A percentile compares a stretch with the other conserved stretches of the same genome.
Conservation (phyloP, 2,797 vertebrate species). For the Lithobates sylvaticus region DNA sequence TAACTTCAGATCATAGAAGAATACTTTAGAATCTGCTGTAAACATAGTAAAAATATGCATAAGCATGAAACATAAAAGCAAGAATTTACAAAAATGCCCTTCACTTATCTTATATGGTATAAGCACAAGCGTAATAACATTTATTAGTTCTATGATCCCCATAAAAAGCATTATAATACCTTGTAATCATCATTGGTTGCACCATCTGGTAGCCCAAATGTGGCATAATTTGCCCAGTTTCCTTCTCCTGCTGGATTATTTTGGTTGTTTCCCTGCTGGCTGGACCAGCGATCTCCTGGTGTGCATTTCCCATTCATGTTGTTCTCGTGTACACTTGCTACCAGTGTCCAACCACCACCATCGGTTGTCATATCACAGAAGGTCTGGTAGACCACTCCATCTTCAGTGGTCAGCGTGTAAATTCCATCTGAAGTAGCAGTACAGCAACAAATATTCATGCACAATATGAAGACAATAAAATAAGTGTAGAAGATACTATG, state of each 20-base stretch:
- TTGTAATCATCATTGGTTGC: slow-evolving; percentile 69
- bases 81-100: too few species aligned
- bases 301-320: slow-evolving; percentile 69
- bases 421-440: slow-evolving; percentile 67
- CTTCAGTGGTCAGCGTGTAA: slow-evolving; percentile 68
- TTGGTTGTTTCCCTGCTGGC: slow-evolving; percentile 69
- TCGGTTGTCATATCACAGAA: slow-evolving; percentile 79
- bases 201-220: slow-evolving; percentile 57
- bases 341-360: slow-evolving; percentile 65
- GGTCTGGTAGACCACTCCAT: slow-evolving; percentile 72
- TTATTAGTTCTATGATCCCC: too few species aligned
- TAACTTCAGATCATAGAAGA: too few species aligned
- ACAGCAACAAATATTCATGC: background rate
- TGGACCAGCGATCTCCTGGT: slow-evolving; percentile 71
- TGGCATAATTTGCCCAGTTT: slow-evolving; percentile 67
- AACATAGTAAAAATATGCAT: too few species aligned
- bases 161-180: slow-evolving; percentile 46
- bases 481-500: too few species aligned
- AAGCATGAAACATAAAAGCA: too few species aligned
- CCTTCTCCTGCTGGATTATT: slow-evolving; percentile 60
- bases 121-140: too few species aligned
- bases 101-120: too few species aligned
- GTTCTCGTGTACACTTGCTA: slow-evolving; percentile 79
- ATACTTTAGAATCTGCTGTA: too few species aligned
- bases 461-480: too few species aligned